Evolutionary conservation across 2,797 vertebrate species (phyloP).

Genomic region (Ptychobarbus kaznakovi): DNA sequence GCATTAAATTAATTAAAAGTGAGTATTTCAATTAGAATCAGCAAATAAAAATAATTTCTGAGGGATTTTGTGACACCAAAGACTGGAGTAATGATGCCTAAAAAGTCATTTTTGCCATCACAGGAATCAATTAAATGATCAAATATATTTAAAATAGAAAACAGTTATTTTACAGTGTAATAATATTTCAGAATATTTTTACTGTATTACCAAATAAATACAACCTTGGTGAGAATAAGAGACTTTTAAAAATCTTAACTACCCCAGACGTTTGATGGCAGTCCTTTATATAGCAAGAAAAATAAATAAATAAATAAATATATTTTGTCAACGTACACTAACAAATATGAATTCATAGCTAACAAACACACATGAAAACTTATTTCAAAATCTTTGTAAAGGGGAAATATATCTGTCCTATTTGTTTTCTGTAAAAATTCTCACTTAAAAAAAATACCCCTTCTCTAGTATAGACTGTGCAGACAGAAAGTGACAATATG

Average conservation of each 20-base stretch:
- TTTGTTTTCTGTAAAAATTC: neutral
- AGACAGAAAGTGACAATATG: slow-evolving; percentile 32
- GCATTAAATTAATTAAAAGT: neutral
- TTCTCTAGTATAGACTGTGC: neutral
- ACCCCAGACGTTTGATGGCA: no score
- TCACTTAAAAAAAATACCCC: neutral
- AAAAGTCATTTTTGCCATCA: neutral
- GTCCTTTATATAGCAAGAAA: no score
- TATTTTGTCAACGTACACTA: neutral
- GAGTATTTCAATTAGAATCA: neutral
- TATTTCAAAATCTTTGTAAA: neutral
- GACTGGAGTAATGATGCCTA: neutral
- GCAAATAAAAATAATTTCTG: neutral
- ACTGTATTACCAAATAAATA: neutral
- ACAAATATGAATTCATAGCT: neutral
- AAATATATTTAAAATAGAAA: neutral
- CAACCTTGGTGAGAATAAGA: neutral
- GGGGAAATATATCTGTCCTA: neutral
- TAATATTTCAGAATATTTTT: neutral
- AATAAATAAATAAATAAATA: neutral
- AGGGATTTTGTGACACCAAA: neutral
- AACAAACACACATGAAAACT: neutral
- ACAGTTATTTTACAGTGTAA: neutral
- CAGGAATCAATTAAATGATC: neutral
- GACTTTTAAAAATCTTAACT: no score